phyloP scores from a whole-genome alignment of 2,888 invertebrate genomes.

The Synergus gifuensis region DNA sequence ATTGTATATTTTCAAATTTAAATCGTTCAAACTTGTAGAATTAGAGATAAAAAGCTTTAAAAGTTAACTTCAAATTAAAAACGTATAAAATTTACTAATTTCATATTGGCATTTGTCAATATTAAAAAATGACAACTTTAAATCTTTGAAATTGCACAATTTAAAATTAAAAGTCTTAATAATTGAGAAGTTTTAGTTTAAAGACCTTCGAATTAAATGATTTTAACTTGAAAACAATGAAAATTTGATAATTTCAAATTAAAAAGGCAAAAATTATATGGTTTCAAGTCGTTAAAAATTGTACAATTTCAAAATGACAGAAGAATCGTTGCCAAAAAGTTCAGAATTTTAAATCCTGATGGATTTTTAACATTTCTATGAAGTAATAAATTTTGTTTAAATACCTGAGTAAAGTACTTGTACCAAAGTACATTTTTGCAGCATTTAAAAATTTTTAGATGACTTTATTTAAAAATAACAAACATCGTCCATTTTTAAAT shows the following conservation, averaged over 20 bases:
- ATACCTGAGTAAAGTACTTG: constrained; percentile 11
- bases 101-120: no score
- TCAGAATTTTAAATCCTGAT: neutral
- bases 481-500: neutral
- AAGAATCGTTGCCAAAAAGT: neutral
- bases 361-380: neutral
- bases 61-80: neutral
- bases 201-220: no score
- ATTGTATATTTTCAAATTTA: neutral
- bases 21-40: neutral
- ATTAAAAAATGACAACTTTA: no score
- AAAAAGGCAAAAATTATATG: no score
- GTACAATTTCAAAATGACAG: neutral
- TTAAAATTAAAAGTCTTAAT: no score
- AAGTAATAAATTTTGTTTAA: constrained; percentile 2
- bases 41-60: neutral
- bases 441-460: constrained; percentile 9
- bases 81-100: neutral
- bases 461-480: neutral
- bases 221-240: neutral
- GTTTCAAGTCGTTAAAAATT: neutral
- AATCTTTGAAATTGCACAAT: no score
- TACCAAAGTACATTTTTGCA: constrained; percentile 7
- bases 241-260: neutral
- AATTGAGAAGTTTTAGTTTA: no score